These are phyloP conservation scores for Cheirogaleus major DNA, from an alignment of 2,797 vertebrate species.

Conservation along the genomic window DNA sequence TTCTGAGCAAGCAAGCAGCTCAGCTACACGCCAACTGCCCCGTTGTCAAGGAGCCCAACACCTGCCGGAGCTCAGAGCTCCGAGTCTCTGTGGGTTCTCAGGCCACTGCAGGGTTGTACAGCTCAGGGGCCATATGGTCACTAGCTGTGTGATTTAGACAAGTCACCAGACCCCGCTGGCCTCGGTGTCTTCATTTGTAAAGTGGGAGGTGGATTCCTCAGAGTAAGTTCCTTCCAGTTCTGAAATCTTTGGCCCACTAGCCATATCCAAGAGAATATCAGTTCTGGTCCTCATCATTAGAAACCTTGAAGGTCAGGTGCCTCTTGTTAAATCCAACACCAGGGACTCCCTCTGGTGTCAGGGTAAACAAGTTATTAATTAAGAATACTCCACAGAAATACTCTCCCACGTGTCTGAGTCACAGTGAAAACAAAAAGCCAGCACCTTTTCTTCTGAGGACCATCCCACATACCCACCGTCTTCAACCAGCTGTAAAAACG, in stretches of 20 bases:
- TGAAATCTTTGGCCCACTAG: background rate
- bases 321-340: background rate
- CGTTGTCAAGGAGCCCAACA: no score
- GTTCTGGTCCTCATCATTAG: background rate
- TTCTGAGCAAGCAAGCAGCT: background rate
- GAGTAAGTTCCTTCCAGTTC: background rate
- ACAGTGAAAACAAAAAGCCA: constrained; percentile 54
- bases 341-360: background rate
- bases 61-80: background rate
- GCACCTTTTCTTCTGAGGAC: constrained; percentile 34
- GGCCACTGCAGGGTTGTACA: background rate
- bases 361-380: constrained; percentile 22
- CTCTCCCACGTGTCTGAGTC: constrained; percentile 43
- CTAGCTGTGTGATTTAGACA: background rate
- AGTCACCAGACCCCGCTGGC: background rate
- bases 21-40: background rate
- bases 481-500: constrained; percentile 61
- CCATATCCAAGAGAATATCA: background rate
- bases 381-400: background rate
- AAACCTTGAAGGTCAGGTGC: background rate
- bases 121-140: background rate
- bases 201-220: background rate
- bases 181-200: background rate
- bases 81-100: background rate
- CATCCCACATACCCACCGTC: background rate